Base-by-base conservation (phyloP, 2,888 invertebrate species). In the Crossocerus cetratus region DNA sequence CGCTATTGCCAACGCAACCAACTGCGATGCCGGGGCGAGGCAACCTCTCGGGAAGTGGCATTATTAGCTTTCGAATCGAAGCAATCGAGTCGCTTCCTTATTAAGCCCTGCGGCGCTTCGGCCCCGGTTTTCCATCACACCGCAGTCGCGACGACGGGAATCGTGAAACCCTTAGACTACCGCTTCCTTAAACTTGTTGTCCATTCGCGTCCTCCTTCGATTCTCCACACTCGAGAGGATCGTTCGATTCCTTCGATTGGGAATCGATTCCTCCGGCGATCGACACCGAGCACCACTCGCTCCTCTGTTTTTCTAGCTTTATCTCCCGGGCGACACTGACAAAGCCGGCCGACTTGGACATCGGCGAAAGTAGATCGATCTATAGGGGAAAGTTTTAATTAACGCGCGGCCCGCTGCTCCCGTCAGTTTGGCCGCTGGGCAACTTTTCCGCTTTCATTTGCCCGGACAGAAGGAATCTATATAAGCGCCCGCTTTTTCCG, bases 41-140 rank as follows among this genome's bases (percentile, higher is more conserved):
- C n/a, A n/a, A n/a, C n/a, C n/a, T n/a, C 72, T 76, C 77, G 78
- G 87, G 83, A 86, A 86, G 85, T 82, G 77, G 81, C 84, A 83
- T 86, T 86, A 87, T 87, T 87, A 86, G 86, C 86, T 86, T 84
- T 84, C 86, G 85, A 87, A 86, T 86, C 84, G 86, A 85, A 85
- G 86, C 85, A 86, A 87, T 87, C 86, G 83, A 79, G 78, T 75
- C 77, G 86, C 80, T 85, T 85, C 85, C 85, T 85, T 84, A 85
- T 85, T 84, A 83, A 80, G 70, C 78, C 80, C 80, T 43, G 78
- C 80, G 72, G 80, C 66, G 63, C 57, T 59, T 72, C 60, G 43
- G 21, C 45, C 63, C 49, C 42, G 59, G 23, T 66, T 71, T 80
- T 75, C 75, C 76, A 75, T 80, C 78, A 64, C 66, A 59, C 56